Conservation (phyloP, 2,888 invertebrate genomes). For the Clusia tigrina region DNA sequence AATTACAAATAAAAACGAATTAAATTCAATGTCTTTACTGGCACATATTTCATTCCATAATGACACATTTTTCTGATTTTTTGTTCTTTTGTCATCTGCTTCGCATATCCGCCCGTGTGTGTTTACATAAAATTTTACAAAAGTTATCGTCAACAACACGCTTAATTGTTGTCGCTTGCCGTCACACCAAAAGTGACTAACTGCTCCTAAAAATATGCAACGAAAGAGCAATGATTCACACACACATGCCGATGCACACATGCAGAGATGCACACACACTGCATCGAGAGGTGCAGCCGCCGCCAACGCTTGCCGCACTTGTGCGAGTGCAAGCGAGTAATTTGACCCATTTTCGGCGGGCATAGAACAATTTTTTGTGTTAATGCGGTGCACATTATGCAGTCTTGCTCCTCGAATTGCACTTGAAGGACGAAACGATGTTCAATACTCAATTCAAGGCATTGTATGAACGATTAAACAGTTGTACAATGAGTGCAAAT, state of each 20-base stretch:
- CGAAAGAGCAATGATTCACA: conserved; percentile 18
- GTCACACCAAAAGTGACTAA: not conserved
- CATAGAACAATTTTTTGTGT: conserved; percentile 14
- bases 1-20: too few relatives aligned
- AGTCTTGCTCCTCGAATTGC: conserved; percentile 36
- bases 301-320: conserved; percentile 3
- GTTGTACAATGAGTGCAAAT: not conserved
- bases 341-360: conserved; percentile 43
- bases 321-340: conserved; percentile 12
- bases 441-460: conserved; percentile 35
- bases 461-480: conserved; percentile 11
- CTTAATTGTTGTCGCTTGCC: not conserved
- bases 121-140: too few relatives aligned
- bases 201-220: conserved; percentile 11
- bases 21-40: too few relatives aligned
- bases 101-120: too few relatives aligned
- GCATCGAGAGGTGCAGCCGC: conserved; percentile 19
- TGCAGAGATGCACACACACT: conserved; percentile 13
- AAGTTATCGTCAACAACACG: conserved; percentile 15
- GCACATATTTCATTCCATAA: too few relatives aligned
- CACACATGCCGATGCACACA: not conserved
- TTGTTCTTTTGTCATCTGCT: too few relatives aligned
- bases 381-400: conserved; percentile 36
- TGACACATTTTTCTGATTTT: too few relatives aligned
- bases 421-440: conserved; percentile 38